Conservation (phyloP, 2,888 invertebrate species). For the Macrosiphum euphorbiae region DNA sequence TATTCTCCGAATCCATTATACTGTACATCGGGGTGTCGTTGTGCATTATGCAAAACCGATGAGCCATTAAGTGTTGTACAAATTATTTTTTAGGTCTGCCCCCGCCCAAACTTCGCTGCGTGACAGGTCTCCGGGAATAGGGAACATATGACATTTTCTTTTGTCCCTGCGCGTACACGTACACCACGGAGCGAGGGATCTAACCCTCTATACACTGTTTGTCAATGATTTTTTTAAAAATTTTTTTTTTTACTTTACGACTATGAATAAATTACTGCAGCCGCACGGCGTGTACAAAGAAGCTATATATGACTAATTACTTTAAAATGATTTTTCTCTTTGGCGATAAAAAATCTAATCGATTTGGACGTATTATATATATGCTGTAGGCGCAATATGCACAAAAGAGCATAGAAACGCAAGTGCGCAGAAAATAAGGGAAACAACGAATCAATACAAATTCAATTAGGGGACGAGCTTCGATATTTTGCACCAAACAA, state of each 20-base stretch:
- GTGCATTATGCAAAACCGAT: slow-evolving; percentile 63
- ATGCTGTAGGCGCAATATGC: neutral
- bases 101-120: slow-evolving; percentile 35
- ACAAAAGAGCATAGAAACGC: slow-evolving; percentile 18
- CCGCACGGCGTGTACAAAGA: neutral
- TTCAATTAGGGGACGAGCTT: neutral
- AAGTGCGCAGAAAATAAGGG: neutral
- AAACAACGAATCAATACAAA: neutral
- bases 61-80: slow-evolving; percentile 65
- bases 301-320: slow-evolving; percentile 61
- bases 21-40: slow-evolving; percentile 31
- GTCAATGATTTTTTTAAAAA: slow-evolving; percentile 47
- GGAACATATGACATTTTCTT: slow-evolving; percentile 62
- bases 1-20: neutral
- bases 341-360: slow-evolving; percentile 37
- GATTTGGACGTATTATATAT: slow-evolving; percentile 30
- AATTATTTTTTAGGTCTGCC: slow-evolving; percentile 51
- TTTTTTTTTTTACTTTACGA: slow-evolving; percentile 32
- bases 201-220: slow-evolving; percentile 18
- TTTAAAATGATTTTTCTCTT: slow-evolving; percentile 59
- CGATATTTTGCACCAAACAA: neutral
- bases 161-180: slow-evolving; percentile 28
- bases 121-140: slow-evolving; percentile 62
- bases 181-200: slow-evolving; percentile 37
- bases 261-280: slow-evolving; percentile 53